These are phyloP conservation scores for Rhynchomys soricoides DNA, from an alignment of 2,113 vertebrate species.

Conservation along the genomic window DNA sequence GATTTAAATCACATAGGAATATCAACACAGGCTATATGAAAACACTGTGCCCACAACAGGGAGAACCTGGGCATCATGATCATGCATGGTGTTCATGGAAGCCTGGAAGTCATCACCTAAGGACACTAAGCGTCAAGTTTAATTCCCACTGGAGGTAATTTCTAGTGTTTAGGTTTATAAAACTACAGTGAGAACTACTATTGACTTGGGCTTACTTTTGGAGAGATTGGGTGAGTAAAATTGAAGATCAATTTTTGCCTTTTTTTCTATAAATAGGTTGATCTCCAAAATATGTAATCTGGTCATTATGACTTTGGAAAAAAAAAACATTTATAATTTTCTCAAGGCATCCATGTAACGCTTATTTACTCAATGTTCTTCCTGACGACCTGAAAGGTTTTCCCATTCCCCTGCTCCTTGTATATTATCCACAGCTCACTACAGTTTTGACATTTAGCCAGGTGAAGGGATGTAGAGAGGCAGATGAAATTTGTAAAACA, in stretches of 20 bases:
- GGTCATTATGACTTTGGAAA: background rate
- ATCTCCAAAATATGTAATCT: background rate
- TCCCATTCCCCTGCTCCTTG: background rate
- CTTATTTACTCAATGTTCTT: background rate
- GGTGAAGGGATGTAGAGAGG: background rate
- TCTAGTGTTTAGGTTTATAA: background rate
- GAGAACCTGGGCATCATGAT: no score
- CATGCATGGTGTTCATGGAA: background rate
- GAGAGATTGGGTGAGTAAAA: background rate
- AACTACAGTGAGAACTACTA: background rate
- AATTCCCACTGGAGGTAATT: background rate
- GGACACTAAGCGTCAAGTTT: background rate
- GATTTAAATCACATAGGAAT: background rate
- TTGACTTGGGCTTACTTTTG: conserved; percentile 23
- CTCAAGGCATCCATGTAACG: background rate
- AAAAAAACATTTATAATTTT: background rate
- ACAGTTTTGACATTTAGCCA: background rate
- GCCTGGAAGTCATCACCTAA: background rate
- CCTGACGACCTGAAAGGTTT: background rate
- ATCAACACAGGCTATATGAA: background rate
- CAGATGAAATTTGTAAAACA: background rate
- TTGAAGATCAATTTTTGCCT: background rate
- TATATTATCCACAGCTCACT: background rate
- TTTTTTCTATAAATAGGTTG: background rate
- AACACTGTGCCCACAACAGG: background rate